Evolutionary conservation across 2,113 vertebrate genomes (phyloP).

Genomic region (Aegithalos caudatus): DNA sequence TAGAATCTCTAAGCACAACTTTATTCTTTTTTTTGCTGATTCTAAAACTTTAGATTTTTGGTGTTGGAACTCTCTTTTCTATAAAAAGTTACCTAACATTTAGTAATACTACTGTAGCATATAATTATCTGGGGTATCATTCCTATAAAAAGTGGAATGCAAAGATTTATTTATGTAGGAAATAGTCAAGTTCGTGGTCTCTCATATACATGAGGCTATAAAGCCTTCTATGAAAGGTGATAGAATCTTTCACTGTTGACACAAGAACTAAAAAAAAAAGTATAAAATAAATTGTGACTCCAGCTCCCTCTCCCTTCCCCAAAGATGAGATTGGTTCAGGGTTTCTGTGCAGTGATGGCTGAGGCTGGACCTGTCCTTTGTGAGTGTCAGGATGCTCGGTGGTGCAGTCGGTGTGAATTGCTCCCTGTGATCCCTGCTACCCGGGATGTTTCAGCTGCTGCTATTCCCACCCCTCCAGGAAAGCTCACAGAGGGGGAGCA

Average conservation of each 20-base stretch:
- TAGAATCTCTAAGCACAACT: background rate
- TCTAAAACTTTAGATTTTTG: background rate
- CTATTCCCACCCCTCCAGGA: background rate
- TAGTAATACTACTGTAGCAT: background rate
- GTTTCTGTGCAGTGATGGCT: background rate
- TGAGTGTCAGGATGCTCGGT: background rate
- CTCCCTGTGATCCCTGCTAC: background rate
- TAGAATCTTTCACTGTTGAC: background rate
- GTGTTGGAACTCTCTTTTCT: background rate
- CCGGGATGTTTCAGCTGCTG: background rate
- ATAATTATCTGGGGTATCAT: background rate
- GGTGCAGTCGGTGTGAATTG: background rate
- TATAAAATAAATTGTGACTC: background rate
- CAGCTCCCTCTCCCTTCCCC: too few relatives aligned
- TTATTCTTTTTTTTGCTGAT: background rate
- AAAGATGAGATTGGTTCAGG: background rate
- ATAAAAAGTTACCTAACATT: background rate
- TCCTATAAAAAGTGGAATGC: background rate
- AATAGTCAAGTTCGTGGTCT: background rate
- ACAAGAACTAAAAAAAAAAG: background rate
- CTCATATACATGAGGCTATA: background rate
- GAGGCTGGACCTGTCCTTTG: background rate
- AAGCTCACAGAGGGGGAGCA: background rate
- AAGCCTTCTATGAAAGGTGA: background rate
- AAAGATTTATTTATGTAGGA: background rate